Conservation (phyloP, 2,888 invertebrate species). For the Apodemia duryi region DNA sequence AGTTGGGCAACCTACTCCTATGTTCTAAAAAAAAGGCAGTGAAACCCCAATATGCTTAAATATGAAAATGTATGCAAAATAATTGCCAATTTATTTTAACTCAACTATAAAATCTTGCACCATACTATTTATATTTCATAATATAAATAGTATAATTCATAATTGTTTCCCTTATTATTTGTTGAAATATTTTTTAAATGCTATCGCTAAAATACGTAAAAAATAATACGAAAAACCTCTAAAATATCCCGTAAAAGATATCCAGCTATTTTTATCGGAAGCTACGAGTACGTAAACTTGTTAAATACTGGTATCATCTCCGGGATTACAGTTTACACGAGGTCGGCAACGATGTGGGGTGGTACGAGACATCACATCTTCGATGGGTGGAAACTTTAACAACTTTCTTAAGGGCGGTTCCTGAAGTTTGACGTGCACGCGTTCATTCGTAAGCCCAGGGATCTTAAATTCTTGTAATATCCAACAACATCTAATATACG, state of each 20-base stretch:
- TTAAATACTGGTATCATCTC: constrained; percentile 73
- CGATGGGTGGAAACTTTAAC: constrained; percentile 65
- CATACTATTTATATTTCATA: too few relatives aligned
- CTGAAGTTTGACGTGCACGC: constrained; percentile 75
- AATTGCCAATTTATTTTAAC: too few relatives aligned
- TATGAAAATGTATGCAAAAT: too few relatives aligned
- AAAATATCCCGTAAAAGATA: constrained; percentile 30
- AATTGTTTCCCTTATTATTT: too few relatives aligned
- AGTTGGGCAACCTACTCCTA: too few relatives aligned
- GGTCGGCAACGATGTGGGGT: constrained; percentile 45
- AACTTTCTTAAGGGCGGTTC: constrained; percentile 77
- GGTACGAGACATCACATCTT: constrained; percentile 59
- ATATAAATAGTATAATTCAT: too few relatives aligned
- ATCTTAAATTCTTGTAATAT: constrained; percentile 63
- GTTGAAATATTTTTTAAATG: too few relatives aligned
- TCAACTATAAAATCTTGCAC: too few relatives aligned
- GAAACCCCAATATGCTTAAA: too few relatives aligned
- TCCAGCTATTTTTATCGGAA: constrained; percentile 58
- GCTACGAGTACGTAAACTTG: constrained; percentile 58
- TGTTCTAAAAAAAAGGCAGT: too few relatives aligned
- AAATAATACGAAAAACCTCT: neutral
- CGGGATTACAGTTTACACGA: constrained; percentile 73
- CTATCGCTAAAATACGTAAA: neutral
- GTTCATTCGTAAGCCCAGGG: constrained; percentile 69
- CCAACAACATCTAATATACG: constrained; percentile 55